Evolutionary conservation across 1,140 invertebrate species (phyloP).

Genomic region (Archivesica marissinica): DNA sequence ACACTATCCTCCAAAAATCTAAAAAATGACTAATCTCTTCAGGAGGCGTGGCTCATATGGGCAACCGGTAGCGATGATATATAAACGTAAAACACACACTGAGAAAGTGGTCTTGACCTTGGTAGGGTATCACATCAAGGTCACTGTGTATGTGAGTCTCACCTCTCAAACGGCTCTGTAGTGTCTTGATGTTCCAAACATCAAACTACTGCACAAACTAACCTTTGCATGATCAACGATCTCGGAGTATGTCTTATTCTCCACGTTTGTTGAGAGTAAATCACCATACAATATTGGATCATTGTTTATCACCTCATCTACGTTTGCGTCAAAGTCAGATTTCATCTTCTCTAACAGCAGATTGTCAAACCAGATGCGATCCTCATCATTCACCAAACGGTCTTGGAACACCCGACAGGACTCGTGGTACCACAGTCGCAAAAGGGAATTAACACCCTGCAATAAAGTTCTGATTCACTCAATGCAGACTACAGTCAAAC

Average conservation of each 20-base stretch:
- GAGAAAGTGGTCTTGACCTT: too few relatives aligned
- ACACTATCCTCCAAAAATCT: too few relatives aligned
- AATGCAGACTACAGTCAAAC: too few relatives aligned
- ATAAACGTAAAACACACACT: too few relatives aligned
- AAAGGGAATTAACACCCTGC: conserved; percentile 76
- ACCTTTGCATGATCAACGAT: conserved; percentile 83
- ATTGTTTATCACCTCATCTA: conserved; percentile 80
- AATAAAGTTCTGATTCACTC: too few relatives aligned
- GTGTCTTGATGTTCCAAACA: too few relatives aligned
- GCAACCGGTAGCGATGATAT: too few relatives aligned
- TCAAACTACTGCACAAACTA: background rate
- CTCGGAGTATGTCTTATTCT: conserved; percentile 81
- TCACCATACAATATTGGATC: conserved; percentile 85
- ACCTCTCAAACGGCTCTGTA: too few relatives aligned
- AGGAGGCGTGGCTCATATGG: too few relatives aligned
- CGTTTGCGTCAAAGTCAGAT: conserved; percentile 78
- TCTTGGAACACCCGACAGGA: conserved; percentile 84
- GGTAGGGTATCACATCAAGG: too few relatives aligned
- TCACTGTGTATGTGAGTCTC: too few relatives aligned
- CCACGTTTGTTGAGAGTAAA: conserved; percentile 77
- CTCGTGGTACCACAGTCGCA: conserved; percentile 84
- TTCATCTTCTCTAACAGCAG: conserved; percentile 82
- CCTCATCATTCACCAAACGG: conserved; percentile 84
- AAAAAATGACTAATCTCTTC: too few relatives aligned
- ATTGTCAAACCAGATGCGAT: conserved; percentile 82